Evolutionary conservation across 2,797 vertebrate genomes (phyloP).

Genomic region (Eulemur rubriventer): DNA sequence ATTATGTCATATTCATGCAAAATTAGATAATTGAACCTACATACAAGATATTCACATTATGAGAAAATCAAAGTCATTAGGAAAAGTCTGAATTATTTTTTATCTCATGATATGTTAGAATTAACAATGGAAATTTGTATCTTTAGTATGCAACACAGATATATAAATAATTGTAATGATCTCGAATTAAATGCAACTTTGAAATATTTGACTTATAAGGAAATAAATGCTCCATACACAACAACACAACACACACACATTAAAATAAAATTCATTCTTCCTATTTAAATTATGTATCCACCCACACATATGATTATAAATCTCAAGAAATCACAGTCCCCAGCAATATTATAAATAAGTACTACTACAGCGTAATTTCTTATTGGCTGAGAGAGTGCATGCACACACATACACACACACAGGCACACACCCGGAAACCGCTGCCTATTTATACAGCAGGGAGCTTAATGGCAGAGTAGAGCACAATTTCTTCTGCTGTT

Average conservation of each 20-base stretch:
- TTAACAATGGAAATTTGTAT: slow-evolving; percentile 46
- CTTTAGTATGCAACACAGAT: not conserved
- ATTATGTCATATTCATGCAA: slow-evolving; percentile 50
- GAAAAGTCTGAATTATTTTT: not conserved
- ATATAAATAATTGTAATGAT: not conserved
- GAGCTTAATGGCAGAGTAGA: not conserved
- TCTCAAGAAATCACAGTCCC: not conserved
- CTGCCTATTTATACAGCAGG: not conserved
- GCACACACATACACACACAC: not conserved
- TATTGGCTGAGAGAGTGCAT: not conserved
- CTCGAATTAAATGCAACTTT: not conserved
- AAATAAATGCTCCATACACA: not conserved
- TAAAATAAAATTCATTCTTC: not conserved
- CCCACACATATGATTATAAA: not conserved
- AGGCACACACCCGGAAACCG: not conserved
- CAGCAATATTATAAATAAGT: not conserved
- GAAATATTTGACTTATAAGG: slow-evolving; percentile 27
- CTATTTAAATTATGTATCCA: not conserved
- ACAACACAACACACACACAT: not conserved
- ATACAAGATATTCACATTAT: slow-evolving; percentile 29
- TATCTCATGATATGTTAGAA: slow-evolving; percentile 44
- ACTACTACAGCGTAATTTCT: not conserved
- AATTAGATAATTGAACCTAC: slow-evolving; percentile 49
- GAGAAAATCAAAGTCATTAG: slow-evolving; percentile 46
- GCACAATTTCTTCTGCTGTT: rapidly evolving